Evolutionary conservation across 2,888 invertebrate genomes (phyloP).

Genomic region (Apamea anceps): DNA sequence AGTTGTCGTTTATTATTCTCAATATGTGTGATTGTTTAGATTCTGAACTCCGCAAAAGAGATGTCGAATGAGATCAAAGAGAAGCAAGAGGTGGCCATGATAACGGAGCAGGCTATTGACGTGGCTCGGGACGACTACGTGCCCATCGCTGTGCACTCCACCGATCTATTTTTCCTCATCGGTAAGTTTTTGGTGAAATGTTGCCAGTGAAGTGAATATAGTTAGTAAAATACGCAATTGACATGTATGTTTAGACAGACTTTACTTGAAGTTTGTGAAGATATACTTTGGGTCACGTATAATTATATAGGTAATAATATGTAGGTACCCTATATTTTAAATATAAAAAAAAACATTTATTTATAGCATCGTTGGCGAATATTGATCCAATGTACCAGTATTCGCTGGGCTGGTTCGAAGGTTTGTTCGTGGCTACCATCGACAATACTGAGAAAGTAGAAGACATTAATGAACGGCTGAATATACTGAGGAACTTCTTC

Average conservation of each 20-base stretch:
- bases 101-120: constrained; percentile 97
- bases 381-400: constrained; percentile 99
- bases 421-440: constrained; percentile 95
- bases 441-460: constrained; percentile 96
- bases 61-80: constrained; percentile 97
- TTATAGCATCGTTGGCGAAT: constrained; percentile 94
- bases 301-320: background rate
- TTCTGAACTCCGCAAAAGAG: constrained; percentile 97
- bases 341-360: background rate
- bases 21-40: constrained; percentile 75
- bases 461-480: constrained; percentile 93
- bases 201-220: background rate
- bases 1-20: background rate
- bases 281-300: background rate
- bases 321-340: background rate
- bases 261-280: background rate
- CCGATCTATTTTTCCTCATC: constrained; percentile 97
- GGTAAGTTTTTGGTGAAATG: constrained; percentile 85
- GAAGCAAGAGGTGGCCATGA: constrained; percentile 96
- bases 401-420: constrained; percentile 98
- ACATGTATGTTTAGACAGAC: background rate
- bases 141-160: constrained; percentile 97
- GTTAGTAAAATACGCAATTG: background rate
- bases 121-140: constrained; percentile 95
- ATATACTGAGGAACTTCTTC: constrained; percentile 94